Evolutionary conservation across 1,140 invertebrate species (phyloP).

Genomic region (Oreohelix idahoensis): DNA sequence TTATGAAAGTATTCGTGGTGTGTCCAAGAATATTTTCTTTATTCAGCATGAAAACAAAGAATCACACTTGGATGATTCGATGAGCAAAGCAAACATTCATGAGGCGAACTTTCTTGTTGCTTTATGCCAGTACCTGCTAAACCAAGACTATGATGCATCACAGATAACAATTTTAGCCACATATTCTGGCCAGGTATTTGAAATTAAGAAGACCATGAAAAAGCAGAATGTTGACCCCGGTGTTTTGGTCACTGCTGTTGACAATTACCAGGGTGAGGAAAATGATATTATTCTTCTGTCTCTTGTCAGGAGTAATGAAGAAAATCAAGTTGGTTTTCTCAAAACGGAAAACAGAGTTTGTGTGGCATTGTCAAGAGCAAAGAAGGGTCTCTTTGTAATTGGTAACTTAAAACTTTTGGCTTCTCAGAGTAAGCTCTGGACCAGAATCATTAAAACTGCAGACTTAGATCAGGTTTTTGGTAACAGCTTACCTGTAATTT

Average conservation of each 20-base stretch:
- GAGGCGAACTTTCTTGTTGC: no score
- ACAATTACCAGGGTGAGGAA: no score
- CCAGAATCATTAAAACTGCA: no score
- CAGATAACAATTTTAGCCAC: no score
- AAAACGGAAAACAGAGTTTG: no score
- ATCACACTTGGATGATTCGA: slow-evolving; percentile 57
- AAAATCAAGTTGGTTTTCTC: no score
- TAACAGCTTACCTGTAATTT: slow-evolving; percentile 15
- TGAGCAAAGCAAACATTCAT: slow-evolving; percentile 66
- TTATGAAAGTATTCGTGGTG: slow-evolving; percentile 69
- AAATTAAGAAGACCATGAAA: slow-evolving; percentile 20
- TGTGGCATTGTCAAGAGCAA: slow-evolving; percentile 84
- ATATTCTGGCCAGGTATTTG: slow-evolving; percentile 68
- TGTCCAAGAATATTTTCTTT: slow-evolving; percentile 69
- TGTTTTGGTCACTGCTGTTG: slow-evolving; percentile 79
- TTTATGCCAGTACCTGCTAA: no score
- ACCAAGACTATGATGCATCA: no score
- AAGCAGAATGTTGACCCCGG: background rate
- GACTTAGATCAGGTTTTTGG: no score
- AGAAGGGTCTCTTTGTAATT: slow-evolving; percentile 80
- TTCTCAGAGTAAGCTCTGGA: no score
- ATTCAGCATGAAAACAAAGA: slow-evolving; percentile 69
- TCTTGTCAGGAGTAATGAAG: no score
- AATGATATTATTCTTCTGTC: no score
- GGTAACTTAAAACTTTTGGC: slow-evolving; percentile 86